These are phyloP conservation scores for Pseudomyrmex cubaensis DNA, from an alignment of 1,140 invertebrate species.

Conservation along the genomic window DNA sequence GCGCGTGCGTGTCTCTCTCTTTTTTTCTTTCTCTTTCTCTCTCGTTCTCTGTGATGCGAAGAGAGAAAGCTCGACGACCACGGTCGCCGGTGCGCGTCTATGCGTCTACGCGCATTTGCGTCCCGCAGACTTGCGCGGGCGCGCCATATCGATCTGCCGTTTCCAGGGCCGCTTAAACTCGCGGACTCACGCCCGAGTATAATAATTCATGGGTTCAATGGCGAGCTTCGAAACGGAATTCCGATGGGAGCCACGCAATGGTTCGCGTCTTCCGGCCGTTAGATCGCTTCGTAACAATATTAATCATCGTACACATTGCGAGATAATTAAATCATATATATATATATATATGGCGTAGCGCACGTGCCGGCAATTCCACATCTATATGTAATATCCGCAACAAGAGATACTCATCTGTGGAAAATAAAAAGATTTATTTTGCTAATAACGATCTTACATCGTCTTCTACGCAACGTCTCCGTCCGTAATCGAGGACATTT, in stretches of 20 bases:
- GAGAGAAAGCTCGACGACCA: slow-evolving; percentile 20
- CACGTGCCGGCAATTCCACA: no score
- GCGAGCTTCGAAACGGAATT: slow-evolving; percentile 68
- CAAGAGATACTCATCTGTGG: no score
- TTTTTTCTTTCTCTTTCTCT: no score
- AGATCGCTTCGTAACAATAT: slow-evolving; percentile 36
- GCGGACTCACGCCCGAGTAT: slow-evolving; percentile 74
- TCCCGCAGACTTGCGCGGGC: slow-evolving; percentile 72
- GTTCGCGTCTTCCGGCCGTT: slow-evolving; percentile 48
- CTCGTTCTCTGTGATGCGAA: no score
- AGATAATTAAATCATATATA: slow-evolving; percentile 34
- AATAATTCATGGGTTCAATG: slow-evolving; percentile 74
- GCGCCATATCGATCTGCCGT: slow-evolving; percentile 72
- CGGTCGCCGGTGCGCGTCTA: slow-evolving; percentile 29
- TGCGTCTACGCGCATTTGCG: slow-evolving; percentile 70
- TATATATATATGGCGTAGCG: no score
- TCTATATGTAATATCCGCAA: no score
- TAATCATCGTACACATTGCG: slow-evolving; percentile 39
- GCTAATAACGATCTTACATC: no score
- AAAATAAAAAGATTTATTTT: no score
- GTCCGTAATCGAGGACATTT: no score
- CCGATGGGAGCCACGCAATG: slow-evolving; percentile 62
- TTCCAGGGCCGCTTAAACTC: slow-evolving; percentile 73
- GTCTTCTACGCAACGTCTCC: no score
- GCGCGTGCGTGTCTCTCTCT: slow-evolving; percentile 59